A percentile compares a stretch with the other conserved stretches of the same genome.
phyloP scores from a whole-genome alignment of 2,888 invertebrate genomes.

The Drosophila atroscutellata region DNA sequence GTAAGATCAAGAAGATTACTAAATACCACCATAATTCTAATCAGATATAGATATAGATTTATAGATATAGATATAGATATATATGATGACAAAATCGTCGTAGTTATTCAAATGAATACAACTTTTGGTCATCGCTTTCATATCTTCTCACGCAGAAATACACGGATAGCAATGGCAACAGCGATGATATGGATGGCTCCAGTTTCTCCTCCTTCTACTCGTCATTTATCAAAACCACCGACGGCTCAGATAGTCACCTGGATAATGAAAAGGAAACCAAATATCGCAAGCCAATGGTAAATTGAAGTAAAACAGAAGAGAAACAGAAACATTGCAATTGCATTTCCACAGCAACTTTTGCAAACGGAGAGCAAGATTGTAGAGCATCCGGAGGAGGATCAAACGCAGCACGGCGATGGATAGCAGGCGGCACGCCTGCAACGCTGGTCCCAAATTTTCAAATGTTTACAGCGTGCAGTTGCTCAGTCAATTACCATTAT shows the following conservation, averaged over 20 bases:
- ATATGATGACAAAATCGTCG: neutral
- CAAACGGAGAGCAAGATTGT: conserved; percentile 37
- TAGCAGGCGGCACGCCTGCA: conserved; percentile 40
- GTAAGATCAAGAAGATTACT: conserved; percentile 22
- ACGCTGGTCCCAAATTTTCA: conserved; percentile 34
- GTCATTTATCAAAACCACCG: conserved; percentile 88
- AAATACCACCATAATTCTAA: neutral
- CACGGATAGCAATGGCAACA: conserved; percentile 83
- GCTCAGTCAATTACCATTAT: neutral
- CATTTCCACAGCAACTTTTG: conserved; percentile 12
- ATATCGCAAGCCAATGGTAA: conserved; percentile 72
- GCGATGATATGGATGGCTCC: conserved; percentile 86
- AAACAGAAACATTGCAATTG: neutral
- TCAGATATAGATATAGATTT: neutral
- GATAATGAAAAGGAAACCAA: conserved; percentile 82
- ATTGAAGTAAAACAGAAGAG: neutral
- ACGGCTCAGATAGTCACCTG: conserved; percentile 85
- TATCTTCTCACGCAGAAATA: conserved; percentile 53
- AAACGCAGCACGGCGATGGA: conserved; percentile 80
- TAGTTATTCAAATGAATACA: neutral
- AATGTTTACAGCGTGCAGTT: conserved; percentile 16
- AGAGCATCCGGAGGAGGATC: conserved; percentile 71
- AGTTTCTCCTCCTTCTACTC: conserved; percentile 90
- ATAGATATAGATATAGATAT: neutral
- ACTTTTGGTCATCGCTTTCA: neutral